Percentiles rank a stretch among this genome's conserved stretches.
phyloP scores from a whole-genome alignment of 2,888 invertebrate genomes.

The Scaptomyza reducta region DNA sequence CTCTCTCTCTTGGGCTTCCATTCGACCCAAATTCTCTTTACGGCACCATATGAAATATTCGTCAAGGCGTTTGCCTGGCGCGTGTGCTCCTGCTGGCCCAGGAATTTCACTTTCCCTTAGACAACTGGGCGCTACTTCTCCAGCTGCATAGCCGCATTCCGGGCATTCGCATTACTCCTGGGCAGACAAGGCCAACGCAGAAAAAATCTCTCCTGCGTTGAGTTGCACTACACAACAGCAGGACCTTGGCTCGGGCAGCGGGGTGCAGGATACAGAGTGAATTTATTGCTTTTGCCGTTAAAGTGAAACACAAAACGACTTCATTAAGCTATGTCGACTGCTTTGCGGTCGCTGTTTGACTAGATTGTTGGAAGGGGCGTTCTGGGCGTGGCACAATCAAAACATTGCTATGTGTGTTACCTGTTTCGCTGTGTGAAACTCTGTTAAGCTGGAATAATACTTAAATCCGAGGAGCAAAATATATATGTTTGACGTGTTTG shows the following conservation, averaged over 20 bases:
- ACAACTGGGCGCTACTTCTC: slow-evolving; percentile 24
- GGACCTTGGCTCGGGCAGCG: background rate
- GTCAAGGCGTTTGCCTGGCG: slow-evolving; percentile 33
- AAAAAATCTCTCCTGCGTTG: slow-evolving; percentile 19
- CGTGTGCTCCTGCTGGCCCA: slow-evolving; percentile 38
- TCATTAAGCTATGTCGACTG: slow-evolving; percentile 74
- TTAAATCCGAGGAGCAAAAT: background rate
- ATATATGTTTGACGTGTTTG: background rate
- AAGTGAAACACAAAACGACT: slow-evolving; percentile 78
- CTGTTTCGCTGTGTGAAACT: background rate
- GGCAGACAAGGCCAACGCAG: slow-evolving; percentile 38
- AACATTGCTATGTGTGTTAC: slow-evolving; percentile 9
- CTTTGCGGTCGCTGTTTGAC: slow-evolving; percentile 29
- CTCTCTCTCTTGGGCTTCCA: background rate
- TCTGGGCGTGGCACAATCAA: slow-evolving; percentile 16
- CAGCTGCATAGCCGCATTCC: slow-evolving; percentile 53
- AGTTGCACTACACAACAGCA: slow-evolving; percentile 41
- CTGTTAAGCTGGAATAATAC: background rate
- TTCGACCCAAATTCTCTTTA: slow-evolving; percentile 10
- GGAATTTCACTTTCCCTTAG: slow-evolving; percentile 73
- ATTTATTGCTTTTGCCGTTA: slow-evolving; percentile 72
- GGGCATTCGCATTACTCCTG: slow-evolving; percentile 56
- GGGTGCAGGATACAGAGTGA: slow-evolving; percentile 45
- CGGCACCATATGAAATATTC: slow-evolving; percentile 64
- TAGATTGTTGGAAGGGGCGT: slow-evolving; percentile 1